Percentiles rank a stretch among this genome's conserved stretches.
Conservation (phyloP, 2,797 vertebrate genomes). For the Malacoraja senta region DNA sequence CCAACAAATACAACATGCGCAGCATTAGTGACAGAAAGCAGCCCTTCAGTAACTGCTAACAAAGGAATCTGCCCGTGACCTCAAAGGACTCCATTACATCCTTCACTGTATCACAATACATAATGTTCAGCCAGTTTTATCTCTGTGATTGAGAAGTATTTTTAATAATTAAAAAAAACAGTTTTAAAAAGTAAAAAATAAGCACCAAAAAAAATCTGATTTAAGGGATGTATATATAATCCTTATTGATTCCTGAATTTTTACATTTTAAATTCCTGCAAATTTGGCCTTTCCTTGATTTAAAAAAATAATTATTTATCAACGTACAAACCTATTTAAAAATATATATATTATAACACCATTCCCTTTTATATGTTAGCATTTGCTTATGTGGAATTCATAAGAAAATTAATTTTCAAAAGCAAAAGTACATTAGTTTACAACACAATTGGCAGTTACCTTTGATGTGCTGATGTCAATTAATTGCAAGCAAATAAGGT, state of each 20-base stretch:
- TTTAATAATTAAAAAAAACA: neutral
- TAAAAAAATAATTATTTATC: neutral
- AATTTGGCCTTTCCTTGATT: neutral
- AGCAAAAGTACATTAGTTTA: neutral
- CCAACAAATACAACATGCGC: neutral
- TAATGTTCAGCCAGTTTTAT: neutral
- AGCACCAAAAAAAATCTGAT: neutral
- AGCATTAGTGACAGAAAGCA: neutral
- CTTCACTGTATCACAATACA: neutral
- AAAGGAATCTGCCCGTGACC: neutral
- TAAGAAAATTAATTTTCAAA: neutral
- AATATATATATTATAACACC: neutral
- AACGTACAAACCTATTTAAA: neutral
- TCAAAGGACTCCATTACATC: neutral
- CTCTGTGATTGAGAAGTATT: neutral
- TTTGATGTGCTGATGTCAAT: conserved; percentile 5
- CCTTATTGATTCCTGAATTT: neutral
- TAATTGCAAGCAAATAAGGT: neutral
- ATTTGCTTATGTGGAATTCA: neutral
- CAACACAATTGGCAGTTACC: neutral
- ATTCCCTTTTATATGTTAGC: neutral
- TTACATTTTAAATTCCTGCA: too few species aligned
- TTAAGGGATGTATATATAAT: neutral
- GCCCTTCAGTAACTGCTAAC: neutral
- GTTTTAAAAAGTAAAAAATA: neutral